Base-by-base conservation (phyloP, 2,113 vertebrate species). In the Bostrychus sinensis region DNA sequence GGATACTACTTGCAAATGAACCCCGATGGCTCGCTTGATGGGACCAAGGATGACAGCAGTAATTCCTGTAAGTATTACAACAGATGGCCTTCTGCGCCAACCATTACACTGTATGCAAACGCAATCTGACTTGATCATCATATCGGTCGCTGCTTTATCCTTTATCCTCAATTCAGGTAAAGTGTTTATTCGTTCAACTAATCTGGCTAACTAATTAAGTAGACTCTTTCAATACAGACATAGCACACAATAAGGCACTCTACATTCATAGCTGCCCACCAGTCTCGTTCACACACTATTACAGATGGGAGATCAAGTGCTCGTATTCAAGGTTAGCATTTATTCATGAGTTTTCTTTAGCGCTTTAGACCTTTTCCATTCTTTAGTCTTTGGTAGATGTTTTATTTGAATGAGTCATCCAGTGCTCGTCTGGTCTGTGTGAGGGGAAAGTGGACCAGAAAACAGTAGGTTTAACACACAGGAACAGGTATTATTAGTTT, bases 1-100 rank as follows among this genome's bases (percentile, higher is more conserved):
- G 97, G 96, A 90, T 99, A 96, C 95, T 99, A 98, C 96, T 97
- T 99, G 96, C 97, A 99, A 93, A 99, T 99, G 96, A 97, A 99
- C 93, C 94, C 96, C 69, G 96, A 99, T 98, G 97, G 97, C 94
- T 95, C 95, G 96, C 96, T 99, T 89, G 96, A 98, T 90, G 96
- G 97, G 91, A 97, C 96, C 91, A 98, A 99, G 94, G 97, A 99
- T 93, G 97, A 99, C 95, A 98, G 96, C 95, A 97, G 94, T 91
- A 98, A 99, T 94, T 98, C 97, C 89, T 97, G 97, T 93, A 69
- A 93, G 91, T 92, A 86, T 46, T 54, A 54, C 38, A 32, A 68
- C 26, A 7, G 16, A 54, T 57, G 37, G 56, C 20, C 54, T 56
- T 60, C 25, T 54, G 19, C 10, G 50, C 56, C 41, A 62, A 19